Evolutionary conservation across 2,888 invertebrate genomes (phyloP).

Genomic region (Pristionchus maxplancki): DNA sequence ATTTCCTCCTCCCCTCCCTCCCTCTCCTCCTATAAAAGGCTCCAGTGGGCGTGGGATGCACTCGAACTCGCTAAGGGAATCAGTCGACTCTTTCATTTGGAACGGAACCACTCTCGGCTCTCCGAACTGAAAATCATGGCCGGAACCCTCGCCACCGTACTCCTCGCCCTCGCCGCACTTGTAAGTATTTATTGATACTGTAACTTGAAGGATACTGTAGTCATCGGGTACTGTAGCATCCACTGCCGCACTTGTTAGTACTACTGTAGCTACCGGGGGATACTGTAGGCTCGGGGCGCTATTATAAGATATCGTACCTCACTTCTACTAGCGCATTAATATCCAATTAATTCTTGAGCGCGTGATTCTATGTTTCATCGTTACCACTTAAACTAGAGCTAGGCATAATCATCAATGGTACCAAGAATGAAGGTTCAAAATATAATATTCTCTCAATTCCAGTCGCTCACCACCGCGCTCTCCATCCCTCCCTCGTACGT

Average conservation of each 20-base stretch:
- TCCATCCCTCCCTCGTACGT: constrained; percentile 29
- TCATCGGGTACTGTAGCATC: no score
- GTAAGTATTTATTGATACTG: constrained; percentile 15
- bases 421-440: not conserved
- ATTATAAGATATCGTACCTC: not conserved
- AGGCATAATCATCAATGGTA: not conserved
- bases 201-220: not conserved
- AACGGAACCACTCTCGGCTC: constrained; percentile 15
- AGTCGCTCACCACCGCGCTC: constrained; percentile 13
- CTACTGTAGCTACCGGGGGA: not conserved
- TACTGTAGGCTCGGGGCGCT: no score
- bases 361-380: not conserved
- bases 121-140: constrained; percentile 30
- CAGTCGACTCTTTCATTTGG: constrained; percentile 40
- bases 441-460: not conserved
- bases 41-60: constrained; percentile 26
- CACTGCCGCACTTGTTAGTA: not conserved
- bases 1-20: not conserved
- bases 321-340: not conserved
- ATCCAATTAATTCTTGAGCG: not conserved
- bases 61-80: constrained; percentile 31
- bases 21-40: constrained; percentile 26
- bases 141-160: constrained; percentile 36
- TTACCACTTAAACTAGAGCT: not conserved
- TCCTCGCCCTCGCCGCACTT: constrained; percentile 13